Evolutionary conservation across 1,140 invertebrate species (phyloP).

Genomic region (Tetragnatha versicolor): DNA sequence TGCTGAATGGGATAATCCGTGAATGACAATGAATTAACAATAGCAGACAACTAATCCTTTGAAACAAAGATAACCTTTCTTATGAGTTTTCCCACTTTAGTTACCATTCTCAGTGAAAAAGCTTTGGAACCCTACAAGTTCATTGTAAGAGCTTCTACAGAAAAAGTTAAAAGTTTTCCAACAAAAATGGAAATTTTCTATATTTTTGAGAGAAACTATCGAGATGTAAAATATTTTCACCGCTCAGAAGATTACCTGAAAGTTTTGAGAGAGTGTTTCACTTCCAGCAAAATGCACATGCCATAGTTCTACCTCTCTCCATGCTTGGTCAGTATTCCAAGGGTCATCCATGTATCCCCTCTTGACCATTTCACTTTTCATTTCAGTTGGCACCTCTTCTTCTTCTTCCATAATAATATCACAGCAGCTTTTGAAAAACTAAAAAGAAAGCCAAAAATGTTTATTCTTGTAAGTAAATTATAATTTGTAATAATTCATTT

Average conservation of each 20-base stretch:
- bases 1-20: too few relatives aligned
- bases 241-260: slow-evolving; percentile 12
- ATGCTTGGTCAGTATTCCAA: slow-evolving; percentile 69
- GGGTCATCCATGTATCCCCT: slow-evolving; percentile 68
- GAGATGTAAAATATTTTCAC: background rate
- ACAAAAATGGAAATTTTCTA: too few relatives aligned
- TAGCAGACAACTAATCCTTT: too few relatives aligned
- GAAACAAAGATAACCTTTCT: too few relatives aligned
- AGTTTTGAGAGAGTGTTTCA: slow-evolving; percentile 46
- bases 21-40: too few relatives aligned
- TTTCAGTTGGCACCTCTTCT: slow-evolving; percentile 36
- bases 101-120: too few relatives aligned
- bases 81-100: too few relatives aligned
- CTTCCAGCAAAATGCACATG: slow-evolving; percentile 66
- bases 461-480: background rate
- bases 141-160: too few relatives aligned
- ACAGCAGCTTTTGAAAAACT: slow-evolving; percentile 50
- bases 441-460: background rate
- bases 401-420: slow-evolving; percentile 30
- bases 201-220: too few relatives aligned
- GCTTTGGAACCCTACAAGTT: too few relatives aligned
- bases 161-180: too few relatives aligned
- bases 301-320: slow-evolving; percentile 68
- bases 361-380: slow-evolving; percentile 54
- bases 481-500: too few relatives aligned